phyloP scores from a whole-genome alignment of 1,140 invertebrate species.

The Caenorhabditis elegans region WBcel235 BX284602.5:7665001-7665500 shows the following conservation, averaged over 20 bases:
- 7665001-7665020: background rate
- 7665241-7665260: background rate
- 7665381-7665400: background rate
- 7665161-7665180: background rate
- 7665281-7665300: background rate
- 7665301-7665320: background rate
- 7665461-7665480: background rate
- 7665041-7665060: background rate
- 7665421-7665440: background rate
- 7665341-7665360: background rate
- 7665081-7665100: too few relatives aligned
- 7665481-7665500: slow-evolving; percentile 46
- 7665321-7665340: background rate
- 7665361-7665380: too few relatives aligned
- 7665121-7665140: background rate
- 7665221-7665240: background rate
- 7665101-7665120: background rate
- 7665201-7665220: background rate
- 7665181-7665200: background rate
- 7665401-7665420: background rate
- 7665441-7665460: background rate
- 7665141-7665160: slow-evolving; percentile 9
- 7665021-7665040: slow-evolving; percentile 6
- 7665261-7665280: background rate
- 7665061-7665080: background rate